Conservation (phyloP, 2,113 vertebrate species). For the Polypterus bichir region DNA sequence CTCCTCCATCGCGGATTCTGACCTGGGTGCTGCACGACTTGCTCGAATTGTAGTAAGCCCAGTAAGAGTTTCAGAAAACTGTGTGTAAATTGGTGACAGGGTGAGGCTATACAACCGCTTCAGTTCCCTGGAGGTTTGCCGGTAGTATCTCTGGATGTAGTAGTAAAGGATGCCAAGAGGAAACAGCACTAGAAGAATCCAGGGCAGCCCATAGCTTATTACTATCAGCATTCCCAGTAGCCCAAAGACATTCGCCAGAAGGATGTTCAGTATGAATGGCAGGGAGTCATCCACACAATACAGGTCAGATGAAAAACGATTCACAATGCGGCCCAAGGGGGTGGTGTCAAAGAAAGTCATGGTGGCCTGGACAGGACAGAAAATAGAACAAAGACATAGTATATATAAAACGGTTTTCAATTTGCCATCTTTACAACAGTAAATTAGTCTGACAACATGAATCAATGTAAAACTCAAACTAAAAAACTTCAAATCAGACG, state of each 20-base stretch:
- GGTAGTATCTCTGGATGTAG: constrained; percentile 67
- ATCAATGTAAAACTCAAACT: too few species aligned
- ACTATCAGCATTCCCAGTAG: constrained; percentile 74
- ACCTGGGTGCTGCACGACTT: constrained; percentile 61
- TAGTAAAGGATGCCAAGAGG: constrained; percentile 65
- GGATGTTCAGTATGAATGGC: constrained; percentile 85
- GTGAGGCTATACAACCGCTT: constrained; percentile 80
- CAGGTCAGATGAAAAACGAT: constrained; percentile 90
- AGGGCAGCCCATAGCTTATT: constrained; percentile 74
- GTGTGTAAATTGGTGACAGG: constrained; percentile 83
- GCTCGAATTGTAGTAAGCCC: constrained; percentile 78
- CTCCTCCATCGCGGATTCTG: constrained; percentile 9
- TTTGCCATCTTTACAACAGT: too few species aligned
- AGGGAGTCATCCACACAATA: constrained; percentile 74
- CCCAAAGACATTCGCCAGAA: constrained; percentile 62
- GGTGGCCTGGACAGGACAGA: constrained; percentile 51
- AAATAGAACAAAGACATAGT: background rate
- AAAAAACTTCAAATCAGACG: too few species aligned
- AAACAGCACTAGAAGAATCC: constrained; percentile 64
- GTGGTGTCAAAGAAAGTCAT: constrained; percentile 82
- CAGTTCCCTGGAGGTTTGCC: constrained; percentile 76
- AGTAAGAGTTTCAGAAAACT: constrained; percentile 81
- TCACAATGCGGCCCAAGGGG: constrained; percentile 72
- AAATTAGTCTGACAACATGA: too few species aligned
- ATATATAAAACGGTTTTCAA: too few species aligned